These are phyloP conservation scores for Sceloporus undulatus DNA, from an alignment of 2,113 vertebrate species.

Conservation along the genomic window DNA sequence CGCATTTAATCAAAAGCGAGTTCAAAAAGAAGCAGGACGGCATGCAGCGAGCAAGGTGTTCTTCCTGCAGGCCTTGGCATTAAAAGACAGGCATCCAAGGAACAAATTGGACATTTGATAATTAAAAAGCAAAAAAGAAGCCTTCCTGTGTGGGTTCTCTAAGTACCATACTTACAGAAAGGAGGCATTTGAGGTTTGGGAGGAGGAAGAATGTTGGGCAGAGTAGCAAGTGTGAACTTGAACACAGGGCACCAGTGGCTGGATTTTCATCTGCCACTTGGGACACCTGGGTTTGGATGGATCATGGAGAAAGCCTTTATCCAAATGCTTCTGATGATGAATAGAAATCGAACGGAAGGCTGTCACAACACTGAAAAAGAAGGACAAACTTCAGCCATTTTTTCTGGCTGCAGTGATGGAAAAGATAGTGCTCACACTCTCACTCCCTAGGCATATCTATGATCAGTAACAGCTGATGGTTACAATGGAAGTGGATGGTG, in stretches of 20 bases:
- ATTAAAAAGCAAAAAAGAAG: conserved; percentile 44
- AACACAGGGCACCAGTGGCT: background rate
- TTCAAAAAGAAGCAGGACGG: conserved; percentile 49
- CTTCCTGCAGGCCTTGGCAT: conserved; percentile 41
- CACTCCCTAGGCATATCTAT: no score
- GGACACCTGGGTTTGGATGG: background rate
- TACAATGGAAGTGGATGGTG: no score
- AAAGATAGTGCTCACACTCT: no score
- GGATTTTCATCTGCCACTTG: background rate
- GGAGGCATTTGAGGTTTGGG: background rate
- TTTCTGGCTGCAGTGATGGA: no score
- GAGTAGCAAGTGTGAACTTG: background rate
- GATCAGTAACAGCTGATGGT: no score
- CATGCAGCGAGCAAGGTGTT: conserved; percentile 10
- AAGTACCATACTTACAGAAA: background rate
- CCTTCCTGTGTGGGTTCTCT: conserved; percentile 20
- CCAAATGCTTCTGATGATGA: no score
- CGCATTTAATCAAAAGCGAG: conserved; percentile 56
- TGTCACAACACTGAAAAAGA: no score
- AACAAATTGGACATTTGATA: conserved; percentile 20
- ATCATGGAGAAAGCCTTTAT: no score
- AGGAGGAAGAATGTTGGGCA: background rate
- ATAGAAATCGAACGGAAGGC: no score
- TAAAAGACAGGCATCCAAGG: conserved; percentile 40
- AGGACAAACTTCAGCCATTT: no score